Percentiles rank a stretch among this genome's conserved stretches.
Conservation (phyloP, 2,113 vertebrate species). For the Oophaga pumilio region DNA sequence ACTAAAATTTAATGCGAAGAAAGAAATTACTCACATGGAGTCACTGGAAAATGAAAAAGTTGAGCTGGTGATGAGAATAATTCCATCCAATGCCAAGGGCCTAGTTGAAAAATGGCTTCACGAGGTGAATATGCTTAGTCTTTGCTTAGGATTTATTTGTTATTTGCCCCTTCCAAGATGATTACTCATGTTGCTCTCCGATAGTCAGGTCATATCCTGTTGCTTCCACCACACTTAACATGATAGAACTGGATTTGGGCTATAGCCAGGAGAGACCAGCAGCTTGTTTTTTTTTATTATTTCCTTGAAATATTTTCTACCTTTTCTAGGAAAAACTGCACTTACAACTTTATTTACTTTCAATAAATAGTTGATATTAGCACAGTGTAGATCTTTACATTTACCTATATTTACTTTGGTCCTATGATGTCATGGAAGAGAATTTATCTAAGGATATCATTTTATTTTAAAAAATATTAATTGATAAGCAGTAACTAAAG, state of each 20-base stretch:
- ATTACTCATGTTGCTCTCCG: background rate
- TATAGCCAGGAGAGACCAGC: background rate
- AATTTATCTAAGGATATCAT: no score
- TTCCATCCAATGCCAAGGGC: constrained; percentile 77
- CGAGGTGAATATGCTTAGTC: constrained; percentile 79
- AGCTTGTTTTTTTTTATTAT: no score
- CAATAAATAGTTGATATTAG: no score
- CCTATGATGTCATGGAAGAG: no score
- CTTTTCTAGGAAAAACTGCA: background rate
- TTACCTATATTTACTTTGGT: no score
- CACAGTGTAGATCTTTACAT: no score
- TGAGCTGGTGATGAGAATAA: constrained; percentile 73
- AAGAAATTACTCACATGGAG: constrained; percentile 77
- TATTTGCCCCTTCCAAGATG: constrained; percentile 67
- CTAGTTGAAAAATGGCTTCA: constrained; percentile 80
- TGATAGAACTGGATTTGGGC: background rate
- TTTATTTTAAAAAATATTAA: no score
- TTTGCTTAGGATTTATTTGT: constrained; percentile 74
- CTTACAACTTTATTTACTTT: background rate
- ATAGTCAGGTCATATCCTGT: background rate
- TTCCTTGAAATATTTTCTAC: no score
- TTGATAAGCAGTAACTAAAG: background rate
- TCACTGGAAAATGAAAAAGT: constrained; percentile 80
- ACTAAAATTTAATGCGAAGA: constrained; percentile 76
- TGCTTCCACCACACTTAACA: background rate